phyloP scores from a whole-genome alignment of 1,140 invertebrate species.

The Nephila pilipes region DNA sequence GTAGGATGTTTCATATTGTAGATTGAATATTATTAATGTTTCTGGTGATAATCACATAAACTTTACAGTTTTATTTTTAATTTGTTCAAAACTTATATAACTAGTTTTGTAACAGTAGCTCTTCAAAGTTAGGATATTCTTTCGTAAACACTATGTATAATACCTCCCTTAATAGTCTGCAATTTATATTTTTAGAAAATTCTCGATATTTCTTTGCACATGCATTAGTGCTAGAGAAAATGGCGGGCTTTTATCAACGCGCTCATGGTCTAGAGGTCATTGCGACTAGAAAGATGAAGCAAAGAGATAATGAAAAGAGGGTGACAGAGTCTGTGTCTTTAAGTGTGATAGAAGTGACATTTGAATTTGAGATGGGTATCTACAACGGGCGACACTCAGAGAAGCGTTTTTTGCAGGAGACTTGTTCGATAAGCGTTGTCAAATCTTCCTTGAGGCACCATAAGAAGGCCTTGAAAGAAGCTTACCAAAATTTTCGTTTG shows the following conservation, averaged over 20 bases:
- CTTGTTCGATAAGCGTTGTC: slow-evolving; percentile 8
- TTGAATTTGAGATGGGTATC: background rate
- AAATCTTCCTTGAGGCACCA: background rate
- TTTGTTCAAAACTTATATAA: too few species aligned
- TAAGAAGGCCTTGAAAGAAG: slow-evolving; percentile 14
- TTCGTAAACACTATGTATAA: too few species aligned
- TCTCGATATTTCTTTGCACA: background rate
- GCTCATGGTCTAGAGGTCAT: background rate
- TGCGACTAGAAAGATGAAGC: background rate
- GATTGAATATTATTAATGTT: too few species aligned
- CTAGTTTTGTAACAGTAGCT: too few species aligned
- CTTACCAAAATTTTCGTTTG: background rate
- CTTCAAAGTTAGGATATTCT: too few species aligned
- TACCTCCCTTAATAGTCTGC: background rate
- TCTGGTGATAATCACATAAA: too few species aligned
- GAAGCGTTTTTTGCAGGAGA: background rate
- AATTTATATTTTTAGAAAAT: background rate
- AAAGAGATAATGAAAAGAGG: slow-evolving; percentile 15
- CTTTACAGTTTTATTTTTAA: too few species aligned
- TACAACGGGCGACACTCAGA: background rate
- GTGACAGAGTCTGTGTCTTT: slow-evolving; percentile 38
- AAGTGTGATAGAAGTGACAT: slow-evolving; percentile 41
- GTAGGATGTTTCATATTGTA: too few species aligned
- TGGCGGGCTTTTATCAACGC: background rate
- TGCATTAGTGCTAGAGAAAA: background rate